Conservation (phyloP, 2,113 vertebrate species). For the Ciconia boyciana region DNA sequence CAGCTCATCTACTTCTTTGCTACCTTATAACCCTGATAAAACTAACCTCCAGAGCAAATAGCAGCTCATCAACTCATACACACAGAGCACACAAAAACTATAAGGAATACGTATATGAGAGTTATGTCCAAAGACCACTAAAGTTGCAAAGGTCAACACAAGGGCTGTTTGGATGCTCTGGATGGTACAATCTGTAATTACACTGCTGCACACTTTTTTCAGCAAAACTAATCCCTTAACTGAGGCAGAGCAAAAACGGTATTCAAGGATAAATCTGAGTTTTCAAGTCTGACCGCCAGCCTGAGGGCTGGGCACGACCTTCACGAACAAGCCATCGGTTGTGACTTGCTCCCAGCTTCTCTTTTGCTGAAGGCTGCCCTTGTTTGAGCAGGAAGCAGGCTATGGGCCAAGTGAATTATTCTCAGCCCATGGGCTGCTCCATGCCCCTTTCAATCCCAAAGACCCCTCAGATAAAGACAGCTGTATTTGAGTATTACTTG, state of each 20-base stretch:
- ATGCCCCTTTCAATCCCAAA: not conserved
- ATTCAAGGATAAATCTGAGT: not conserved
- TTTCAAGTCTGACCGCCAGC: not conserved
- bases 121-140: not conserved
- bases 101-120: not conserved
- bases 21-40: not conserved
- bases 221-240: not conserved
- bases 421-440: not conserved
- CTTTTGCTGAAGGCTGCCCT: not conserved
- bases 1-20: not conserved
- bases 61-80: not conserved
- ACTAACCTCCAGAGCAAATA: not conserved
- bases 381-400: not conserved
- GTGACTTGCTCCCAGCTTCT: not conserved
- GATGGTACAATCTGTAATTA: not conserved
- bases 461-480: not conserved
- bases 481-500: not conserved
- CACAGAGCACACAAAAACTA: not conserved
- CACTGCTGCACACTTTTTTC: not conserved
- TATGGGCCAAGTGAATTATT: not conserved
- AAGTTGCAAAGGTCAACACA: not conserved
- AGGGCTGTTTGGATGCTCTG: not conserved
- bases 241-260: not conserved
- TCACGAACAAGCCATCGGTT: not conserved
- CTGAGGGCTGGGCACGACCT: not conserved